A percentile compares a stretch with the other conserved stretches of the same genome.
These are phyloP conservation scores for Quadriops clusia DNA, from an alignment of 2,888 invertebrate genomes.

Conservation along the genomic window DNA sequence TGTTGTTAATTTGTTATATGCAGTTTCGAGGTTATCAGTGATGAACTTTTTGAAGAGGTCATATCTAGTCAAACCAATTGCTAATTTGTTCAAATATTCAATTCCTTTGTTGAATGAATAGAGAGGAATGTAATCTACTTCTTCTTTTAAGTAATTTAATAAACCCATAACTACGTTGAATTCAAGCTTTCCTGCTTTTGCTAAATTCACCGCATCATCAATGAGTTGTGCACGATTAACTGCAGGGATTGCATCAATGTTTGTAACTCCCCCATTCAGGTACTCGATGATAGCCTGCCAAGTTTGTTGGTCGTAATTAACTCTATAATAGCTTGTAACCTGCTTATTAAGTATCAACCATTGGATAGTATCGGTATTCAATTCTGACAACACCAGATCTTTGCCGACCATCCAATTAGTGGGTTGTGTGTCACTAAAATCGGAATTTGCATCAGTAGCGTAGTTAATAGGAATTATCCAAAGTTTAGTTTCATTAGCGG, in stretches of 20 bases:
- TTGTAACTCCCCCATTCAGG: conserved; percentile 22
- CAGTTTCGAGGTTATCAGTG: conserved; percentile 7
- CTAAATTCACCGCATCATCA: conserved; percentile 40
- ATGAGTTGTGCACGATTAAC: conserved; percentile 44
- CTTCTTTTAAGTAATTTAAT: conserved; percentile 44
- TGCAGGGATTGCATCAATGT: conserved; percentile 41
- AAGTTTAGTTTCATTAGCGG: conserved; percentile 13
- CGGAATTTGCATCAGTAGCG: conserved; percentile 14
- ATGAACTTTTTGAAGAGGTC: conserved; percentile 8
- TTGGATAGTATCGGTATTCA: conserved; percentile 22
- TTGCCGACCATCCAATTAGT: conserved; percentile 37
- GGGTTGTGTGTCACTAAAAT: conserved; percentile 40
- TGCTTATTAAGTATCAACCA: conserved; percentile 49
- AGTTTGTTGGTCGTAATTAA: conserved; percentile 32
- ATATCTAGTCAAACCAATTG: conserved; percentile 9
- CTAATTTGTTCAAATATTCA: conserved; percentile 12
- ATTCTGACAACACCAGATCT: conserved; percentile 12
- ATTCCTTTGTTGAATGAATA: conserved; percentile 28
- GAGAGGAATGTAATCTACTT: conserved; percentile 52
- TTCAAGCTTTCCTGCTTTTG: conserved; percentile 44
- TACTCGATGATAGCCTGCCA: conserved; percentile 38
- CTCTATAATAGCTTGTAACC: conserved; percentile 32
- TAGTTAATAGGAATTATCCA: conserved; percentile 30
- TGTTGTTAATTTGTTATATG: too few species aligned
- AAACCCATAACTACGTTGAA: conserved; percentile 44